Evolutionary conservation across 2,113 vertebrate species (phyloP).

Genomic region (Antechinus flavipes): DNA sequence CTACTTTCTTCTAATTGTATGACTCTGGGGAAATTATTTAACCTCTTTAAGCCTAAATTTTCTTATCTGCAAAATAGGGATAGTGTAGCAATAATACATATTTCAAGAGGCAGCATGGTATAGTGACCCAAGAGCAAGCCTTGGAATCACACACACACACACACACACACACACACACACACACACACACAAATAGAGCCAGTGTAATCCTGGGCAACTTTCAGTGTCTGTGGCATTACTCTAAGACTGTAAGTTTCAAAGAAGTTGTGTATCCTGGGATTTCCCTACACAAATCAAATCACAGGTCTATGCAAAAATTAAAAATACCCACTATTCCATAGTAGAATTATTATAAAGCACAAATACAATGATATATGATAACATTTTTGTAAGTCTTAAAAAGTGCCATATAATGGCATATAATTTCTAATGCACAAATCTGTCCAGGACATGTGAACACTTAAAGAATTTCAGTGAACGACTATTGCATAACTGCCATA

Average conservation of each 20-base stretch:
- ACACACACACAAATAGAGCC: background rate
- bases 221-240: background rate
- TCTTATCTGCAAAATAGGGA: background rate
- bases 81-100: background rate
- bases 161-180: no score
- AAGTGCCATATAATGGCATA: background rate
- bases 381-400: background rate
- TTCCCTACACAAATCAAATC: background rate
- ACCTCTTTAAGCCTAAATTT: background rate
- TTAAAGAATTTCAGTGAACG: background rate
- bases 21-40: background rate
- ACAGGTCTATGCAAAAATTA: background rate
- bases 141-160: background rate
- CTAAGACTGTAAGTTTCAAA: background rate
- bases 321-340: background rate
- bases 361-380: background rate
- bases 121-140: no score
- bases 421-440: background rate
- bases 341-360: background rate
- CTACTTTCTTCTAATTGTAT: background rate
- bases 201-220: background rate
- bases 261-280: background rate
- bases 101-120: background rate
- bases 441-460: background rate
- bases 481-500: background rate